These are phyloP conservation scores for Halcyon malimbica DNA, from an alignment of 2,113 vertebrate species.

Conservation along the genomic window DNA sequence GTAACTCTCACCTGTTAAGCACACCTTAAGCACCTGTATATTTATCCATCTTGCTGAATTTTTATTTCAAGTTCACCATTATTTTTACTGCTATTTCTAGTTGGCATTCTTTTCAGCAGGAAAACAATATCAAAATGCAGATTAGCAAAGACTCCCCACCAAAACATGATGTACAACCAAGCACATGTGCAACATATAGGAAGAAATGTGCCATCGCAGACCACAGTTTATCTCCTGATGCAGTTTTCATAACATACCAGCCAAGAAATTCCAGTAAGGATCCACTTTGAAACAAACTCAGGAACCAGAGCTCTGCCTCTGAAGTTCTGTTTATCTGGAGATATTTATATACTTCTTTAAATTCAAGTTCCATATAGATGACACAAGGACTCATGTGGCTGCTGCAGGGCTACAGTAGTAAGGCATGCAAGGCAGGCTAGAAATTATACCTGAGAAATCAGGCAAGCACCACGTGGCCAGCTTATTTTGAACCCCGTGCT, in stretches of 20 bases:
- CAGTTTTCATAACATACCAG: background rate
- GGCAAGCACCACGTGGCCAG: background rate
- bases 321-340: background rate
- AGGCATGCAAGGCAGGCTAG: background rate
- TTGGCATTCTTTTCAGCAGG: background rate
- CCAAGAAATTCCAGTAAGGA: background rate
- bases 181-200: rapidly evolving
- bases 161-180: background rate
- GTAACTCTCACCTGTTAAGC: background rate
- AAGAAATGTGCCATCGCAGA: background rate
- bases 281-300: background rate
- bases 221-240: background rate
- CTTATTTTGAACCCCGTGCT: background rate
- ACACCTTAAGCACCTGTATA: background rate
- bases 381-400: background rate
- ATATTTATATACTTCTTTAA: background rate
- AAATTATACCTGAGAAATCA: background rate
- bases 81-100: background rate
- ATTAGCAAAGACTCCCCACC: background rate
- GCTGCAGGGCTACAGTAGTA: background rate
- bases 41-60: background rate
- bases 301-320: background rate
- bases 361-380: background rate
- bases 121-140: background rate
- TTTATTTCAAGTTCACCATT: background rate